Evolutionary conservation across 1,140 invertebrate genomes (phyloP), one percentile per base, ranked within the genome.

Genomic region (Brachionus manjavacas): DNA sequence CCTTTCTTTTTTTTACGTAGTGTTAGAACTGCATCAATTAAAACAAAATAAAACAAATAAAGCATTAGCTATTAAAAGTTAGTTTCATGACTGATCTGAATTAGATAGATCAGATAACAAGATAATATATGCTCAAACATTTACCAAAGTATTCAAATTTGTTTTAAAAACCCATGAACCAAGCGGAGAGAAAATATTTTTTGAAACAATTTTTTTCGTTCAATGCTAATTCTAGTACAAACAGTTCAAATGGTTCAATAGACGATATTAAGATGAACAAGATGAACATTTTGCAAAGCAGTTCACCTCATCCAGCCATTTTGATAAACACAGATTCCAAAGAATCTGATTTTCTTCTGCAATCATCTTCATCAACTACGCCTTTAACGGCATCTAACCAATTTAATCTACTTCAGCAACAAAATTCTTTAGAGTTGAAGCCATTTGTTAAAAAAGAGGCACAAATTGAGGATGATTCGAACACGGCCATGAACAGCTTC

Each of bases 101-200:
- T 70, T 39, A 74, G 14, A 41, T 74, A 43, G 39, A 41, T 74
- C 39, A 74, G 39, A 68, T 68, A 74, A 74, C 70, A 74, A 74
- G 39, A 74, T 41, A 74, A 74, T 41, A 41, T 74, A 74, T 41
- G 31, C 31, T 68, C 31, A 68, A 68, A 68, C 14, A 31, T 74
- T 74, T 43, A 41, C 16, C 20, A 41, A 11, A 12, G 70, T 74
- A 16, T 16, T 43, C 39, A 14, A 41, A 41, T 7, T 74, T 74
- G 70, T 80, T 52, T 55, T 80, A 28, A 80, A 55, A 52, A n/a
- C 16, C 41, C 25, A 80, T 80, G 78, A 80, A 64, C 55, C 28
- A 80, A 80, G 31, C 23, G 16, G 78, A 80, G n/a, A 80, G 78
- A 80, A 80, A 55, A 80, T 55, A 60, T 80, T 80, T 64, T 80